A percentile compares a stretch with the other conserved stretches of the same genome.
Conservation (phyloP, 2,888 invertebrate species). For the Apotomis turbidana region DNA sequence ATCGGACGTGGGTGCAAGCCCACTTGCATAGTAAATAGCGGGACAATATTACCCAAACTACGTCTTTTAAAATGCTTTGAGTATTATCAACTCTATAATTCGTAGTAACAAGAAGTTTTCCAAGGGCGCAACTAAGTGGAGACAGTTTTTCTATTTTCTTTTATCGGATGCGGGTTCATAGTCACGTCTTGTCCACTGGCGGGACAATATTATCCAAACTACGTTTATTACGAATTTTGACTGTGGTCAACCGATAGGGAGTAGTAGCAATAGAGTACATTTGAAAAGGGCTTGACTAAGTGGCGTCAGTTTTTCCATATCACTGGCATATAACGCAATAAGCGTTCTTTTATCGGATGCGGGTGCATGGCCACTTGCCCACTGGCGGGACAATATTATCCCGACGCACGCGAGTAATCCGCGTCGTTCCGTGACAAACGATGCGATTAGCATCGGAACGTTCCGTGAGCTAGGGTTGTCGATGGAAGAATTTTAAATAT, state of each 20-base stretch:
- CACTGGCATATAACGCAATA: background rate
- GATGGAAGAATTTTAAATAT: background rate
- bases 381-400: constrained; percentile 44
- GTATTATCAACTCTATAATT: no score
- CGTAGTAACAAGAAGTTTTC: no score
- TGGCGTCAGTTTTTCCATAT: background rate
- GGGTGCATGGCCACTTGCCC: constrained; percentile 16
- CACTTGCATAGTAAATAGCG: background rate
- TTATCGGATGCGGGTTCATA: no score
- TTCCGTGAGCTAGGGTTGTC: constrained; percentile 44
- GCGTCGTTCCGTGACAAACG: constrained; percentile 54
- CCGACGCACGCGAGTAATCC: constrained; percentile 48
- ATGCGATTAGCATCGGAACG: constrained; percentile 53
- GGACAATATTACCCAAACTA: no score
- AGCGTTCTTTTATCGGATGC: constrained; percentile 14
- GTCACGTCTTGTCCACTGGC: background rate
- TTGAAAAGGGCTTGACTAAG: background rate
- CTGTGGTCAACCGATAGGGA: no score
- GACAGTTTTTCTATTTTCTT: no score
- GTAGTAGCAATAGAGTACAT: background rate
- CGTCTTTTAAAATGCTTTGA: no score
- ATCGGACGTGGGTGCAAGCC: constrained; percentile 14
- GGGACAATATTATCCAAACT: background rate
- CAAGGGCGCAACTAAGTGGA: no score
- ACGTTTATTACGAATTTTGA: no score